Conservation (phyloP, 2,888 invertebrate species). For the Temnothorax ravouxi region DNA sequence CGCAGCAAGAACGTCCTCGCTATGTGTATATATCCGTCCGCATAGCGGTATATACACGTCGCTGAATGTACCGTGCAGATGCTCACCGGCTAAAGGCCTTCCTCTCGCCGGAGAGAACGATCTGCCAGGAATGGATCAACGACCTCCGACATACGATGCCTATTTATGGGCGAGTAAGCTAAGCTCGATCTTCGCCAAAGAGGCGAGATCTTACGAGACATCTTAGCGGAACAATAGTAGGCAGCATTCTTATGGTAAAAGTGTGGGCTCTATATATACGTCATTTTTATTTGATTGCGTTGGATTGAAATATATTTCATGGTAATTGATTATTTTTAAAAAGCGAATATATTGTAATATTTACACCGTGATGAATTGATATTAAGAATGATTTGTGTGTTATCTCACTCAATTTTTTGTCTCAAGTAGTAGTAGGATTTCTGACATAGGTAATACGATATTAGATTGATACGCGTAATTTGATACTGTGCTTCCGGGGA, state of each 20-base stretch:
- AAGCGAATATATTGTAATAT: neutral
- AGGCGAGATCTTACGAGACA: conserved; percentile 21
- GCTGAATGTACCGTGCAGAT: conserved; percentile 75
- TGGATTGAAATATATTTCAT: neutral
- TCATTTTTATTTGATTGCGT: neutral
- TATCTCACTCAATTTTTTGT: neutral
- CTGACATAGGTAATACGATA: neutral
- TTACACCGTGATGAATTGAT: neutral
- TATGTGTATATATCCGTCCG: conserved; percentile 70
- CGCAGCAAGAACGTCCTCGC: conserved; percentile 66
- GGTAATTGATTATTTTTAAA: neutral
- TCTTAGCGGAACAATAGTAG: conserved; percentile 5
- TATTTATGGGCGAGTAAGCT: conserved; percentile 75
- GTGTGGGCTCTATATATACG: too few species aligned
- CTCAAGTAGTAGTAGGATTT: neutral
- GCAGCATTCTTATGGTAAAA: conserved; percentile 12
- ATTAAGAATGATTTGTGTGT: neutral
- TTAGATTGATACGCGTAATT: conserved; percentile 18
- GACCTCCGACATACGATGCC: conserved; percentile 80
- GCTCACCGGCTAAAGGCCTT: conserved; percentile 74
- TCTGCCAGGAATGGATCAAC: conserved; percentile 82
- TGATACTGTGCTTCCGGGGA: neutral
- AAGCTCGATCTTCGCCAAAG: conserved; percentile 68
- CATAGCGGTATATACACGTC: conserved; percentile 75
- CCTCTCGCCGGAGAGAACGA: conserved; percentile 75